Evolutionary conservation across 2,888 invertebrate species (phyloP).

Genomic region (Dichetophora obliterata): DNA sequence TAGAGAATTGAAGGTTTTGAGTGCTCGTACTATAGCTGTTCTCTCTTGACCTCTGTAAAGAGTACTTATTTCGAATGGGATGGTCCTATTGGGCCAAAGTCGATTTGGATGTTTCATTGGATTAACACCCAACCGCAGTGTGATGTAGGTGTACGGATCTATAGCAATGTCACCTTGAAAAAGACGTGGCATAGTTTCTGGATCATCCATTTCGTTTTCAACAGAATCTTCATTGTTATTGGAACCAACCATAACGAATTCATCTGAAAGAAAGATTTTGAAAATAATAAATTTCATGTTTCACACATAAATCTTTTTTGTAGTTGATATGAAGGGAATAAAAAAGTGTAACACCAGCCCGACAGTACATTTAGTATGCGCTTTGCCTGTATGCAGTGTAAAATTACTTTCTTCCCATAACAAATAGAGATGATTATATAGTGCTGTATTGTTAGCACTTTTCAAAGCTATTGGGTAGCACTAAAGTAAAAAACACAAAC

Average conservation of each 20-base stretch:
- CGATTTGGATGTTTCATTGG: constrained; percentile 77
- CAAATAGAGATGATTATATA: too few relatives aligned
- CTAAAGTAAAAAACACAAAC: too few relatives aligned
- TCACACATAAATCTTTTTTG: too few relatives aligned
- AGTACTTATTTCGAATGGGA: constrained; percentile 77
- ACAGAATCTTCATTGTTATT: constrained; percentile 52
- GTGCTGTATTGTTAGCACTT: too few relatives aligned
- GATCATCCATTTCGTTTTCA: constrained; percentile 70
- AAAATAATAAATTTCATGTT: too few relatives aligned
- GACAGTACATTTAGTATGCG: too few relatives aligned
- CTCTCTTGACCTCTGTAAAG: constrained; percentile 70
- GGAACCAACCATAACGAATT: constrained; percentile 55
- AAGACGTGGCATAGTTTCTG: constrained; percentile 76
- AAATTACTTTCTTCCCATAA: too few relatives aligned
- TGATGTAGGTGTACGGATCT: constrained; percentile 74
- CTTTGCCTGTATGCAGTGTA: too few relatives aligned
- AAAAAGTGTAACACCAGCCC: too few relatives aligned
- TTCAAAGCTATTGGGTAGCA: too few relatives aligned
- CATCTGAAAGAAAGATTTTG: constrained; percentile 48
- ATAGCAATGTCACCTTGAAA: constrained; percentile 80
- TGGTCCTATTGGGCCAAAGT: constrained; percentile 76
- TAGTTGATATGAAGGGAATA: too few relatives aligned
- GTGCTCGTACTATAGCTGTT: constrained; percentile 74
- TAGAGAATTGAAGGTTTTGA: constrained; percentile 75
- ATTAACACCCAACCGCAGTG: constrained; percentile 75